phyloP scores from a whole-genome alignment of 2,797 vertebrate genomes.

The Meda fulgida region DNA sequence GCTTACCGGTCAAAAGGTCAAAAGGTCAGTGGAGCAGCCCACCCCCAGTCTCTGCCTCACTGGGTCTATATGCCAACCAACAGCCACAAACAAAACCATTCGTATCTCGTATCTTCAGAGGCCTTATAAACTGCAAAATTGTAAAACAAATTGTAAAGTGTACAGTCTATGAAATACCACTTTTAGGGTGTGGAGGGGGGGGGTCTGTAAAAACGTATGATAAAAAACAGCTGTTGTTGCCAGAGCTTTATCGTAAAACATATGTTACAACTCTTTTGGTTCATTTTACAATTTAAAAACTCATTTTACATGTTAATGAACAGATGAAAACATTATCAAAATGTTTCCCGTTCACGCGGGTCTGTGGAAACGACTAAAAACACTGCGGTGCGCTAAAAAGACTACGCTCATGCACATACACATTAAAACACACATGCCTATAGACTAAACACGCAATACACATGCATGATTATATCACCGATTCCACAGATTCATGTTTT shows the following conservation, averaged over 20 bases:
- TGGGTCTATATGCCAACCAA: not conserved
- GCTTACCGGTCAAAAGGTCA: constrained; percentile 17
- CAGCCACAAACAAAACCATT: not conserved
- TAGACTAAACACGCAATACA: too few species aligned
- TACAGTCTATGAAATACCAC: too few species aligned
- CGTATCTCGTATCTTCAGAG: not conserved
- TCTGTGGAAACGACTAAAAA: too few species aligned
- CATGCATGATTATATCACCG: too few species aligned
- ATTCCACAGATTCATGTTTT: too few species aligned
- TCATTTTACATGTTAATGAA: not conserved
- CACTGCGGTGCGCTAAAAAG: too few species aligned
- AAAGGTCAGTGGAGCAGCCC: constrained; percentile 14
- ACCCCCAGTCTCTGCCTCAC: not conserved
- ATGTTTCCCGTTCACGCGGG: too few species aligned
- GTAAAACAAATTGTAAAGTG: not conserved
- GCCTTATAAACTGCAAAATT: not conserved
- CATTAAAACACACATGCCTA: too few species aligned
- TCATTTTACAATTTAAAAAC: not conserved
- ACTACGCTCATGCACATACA: too few species aligned
- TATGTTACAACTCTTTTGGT: not conserved
- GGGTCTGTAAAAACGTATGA: too few species aligned
- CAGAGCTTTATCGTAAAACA: not conserved
- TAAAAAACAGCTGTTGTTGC: not conserved
- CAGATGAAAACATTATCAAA: too few species aligned
- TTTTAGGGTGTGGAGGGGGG: not conserved